Conservation (phyloP, 2,888 invertebrate species). For the Andrena hattorfiana region DNA sequence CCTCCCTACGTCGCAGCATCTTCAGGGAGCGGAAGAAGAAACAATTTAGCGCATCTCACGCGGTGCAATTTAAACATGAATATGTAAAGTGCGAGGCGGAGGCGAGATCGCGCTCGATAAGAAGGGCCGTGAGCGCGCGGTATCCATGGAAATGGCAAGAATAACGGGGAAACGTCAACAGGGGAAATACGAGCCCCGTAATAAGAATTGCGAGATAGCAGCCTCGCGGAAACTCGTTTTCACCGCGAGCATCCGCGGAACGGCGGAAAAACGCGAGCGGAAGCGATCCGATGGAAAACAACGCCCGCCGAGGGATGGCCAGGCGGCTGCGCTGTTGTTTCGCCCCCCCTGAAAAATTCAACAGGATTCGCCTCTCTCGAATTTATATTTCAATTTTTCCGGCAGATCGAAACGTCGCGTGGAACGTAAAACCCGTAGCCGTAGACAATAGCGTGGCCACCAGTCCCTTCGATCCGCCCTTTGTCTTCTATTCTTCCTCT, state of each 20-base stretch:
- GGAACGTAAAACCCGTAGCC: not conserved
- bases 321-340: not conserved
- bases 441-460: not conserved
- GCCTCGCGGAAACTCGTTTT: conserved; percentile 41
- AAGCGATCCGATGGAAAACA: conserved; percentile 38
- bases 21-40: not conserved
- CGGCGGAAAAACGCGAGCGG: not conserved
- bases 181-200: conserved; percentile 52
- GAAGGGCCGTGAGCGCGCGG: not conserved
- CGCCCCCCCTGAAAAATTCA: conserved; percentile 31
- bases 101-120: conserved; percentile 13
- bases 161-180: conserved; percentile 46
- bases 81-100: conserved; percentile 14
- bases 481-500: not conserved
- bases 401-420: conserved; percentile 26
- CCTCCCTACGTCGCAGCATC: not conserved
- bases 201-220: conserved; percentile 47
- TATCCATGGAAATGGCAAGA: conserved; percentile 38
- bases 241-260: conserved; percentile 13
- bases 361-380: conserved; percentile 22
- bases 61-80: conserved; percentile 13
- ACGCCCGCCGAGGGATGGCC: not conserved
- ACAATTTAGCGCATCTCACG: conserved; percentile 11
- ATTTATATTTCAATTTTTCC: conserved; percentile 47
- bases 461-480: not conserved